Evolutionary conservation across 2,888 invertebrate genomes (phyloP), one percentile per base, ranked within the genome.

Genomic region (Imbricaverruca yamaguchii): DNA sequence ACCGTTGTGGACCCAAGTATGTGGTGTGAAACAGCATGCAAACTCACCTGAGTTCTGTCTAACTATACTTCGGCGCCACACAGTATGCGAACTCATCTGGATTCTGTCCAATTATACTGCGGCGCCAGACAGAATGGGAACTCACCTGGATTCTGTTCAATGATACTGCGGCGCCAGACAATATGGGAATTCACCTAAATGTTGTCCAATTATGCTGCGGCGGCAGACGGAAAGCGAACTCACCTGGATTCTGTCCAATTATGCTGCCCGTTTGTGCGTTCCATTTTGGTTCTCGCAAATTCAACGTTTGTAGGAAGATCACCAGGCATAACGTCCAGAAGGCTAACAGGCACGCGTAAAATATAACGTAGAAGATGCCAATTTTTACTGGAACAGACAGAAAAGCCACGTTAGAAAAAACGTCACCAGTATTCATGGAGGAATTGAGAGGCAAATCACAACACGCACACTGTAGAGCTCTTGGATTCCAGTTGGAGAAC

Each of bases 341-440:
- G 15, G 87, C 89, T 61, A 88, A 87, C 84, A 90, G 86, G 83
- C 87, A 87, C 55, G 86, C 83, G 85, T 89, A 90, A 86, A 89
- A 90, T 83, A 89, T 86, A 79, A 89, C 83, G 86, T 90, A 90
- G 86, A 90, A 90, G n/a, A 88, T 83, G 61, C 86, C 86, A 84
- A 90, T 88, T 84, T 89, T 88, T 81, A 85, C 88, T 88, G 84
- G 86, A 74, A 74, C 11, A 65, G 53, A 25, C 2, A 74, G 39
- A 39, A 7, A 69, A 39, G 4, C 39, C 39, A 39, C 4, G 39
- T 39, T 39, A 39, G 39, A 39, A 39, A 39, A 39, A 39, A 39
- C 39, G 39, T 4, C 39, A 39, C 39, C 39, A 4, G 39, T 39
- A 39, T 39, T 4, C 39, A 39, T 39, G 39, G 39, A 4, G 1